Conservation (phyloP, 1,140 invertebrate species). For the Ceratina calcarata region DNA sequence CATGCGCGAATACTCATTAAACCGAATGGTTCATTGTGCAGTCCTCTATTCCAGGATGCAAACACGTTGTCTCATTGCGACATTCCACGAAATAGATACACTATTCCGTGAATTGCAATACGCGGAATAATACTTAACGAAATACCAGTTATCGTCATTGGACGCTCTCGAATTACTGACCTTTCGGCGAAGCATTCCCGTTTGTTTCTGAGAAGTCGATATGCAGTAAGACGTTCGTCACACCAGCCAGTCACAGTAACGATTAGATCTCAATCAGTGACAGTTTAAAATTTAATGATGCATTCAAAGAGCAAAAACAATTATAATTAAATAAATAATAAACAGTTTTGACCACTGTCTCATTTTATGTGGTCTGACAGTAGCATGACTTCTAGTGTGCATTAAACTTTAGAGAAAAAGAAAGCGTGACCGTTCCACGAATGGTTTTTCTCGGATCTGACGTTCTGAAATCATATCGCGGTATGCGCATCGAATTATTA, state of each 20-base stretch:
- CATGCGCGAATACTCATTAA: slow-evolving; percentile 62
- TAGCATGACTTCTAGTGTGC: too few relatives aligned
- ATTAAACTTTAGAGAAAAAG: background rate
- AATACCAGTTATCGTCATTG: too few relatives aligned
- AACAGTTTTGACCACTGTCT: too few relatives aligned
- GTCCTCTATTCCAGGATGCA: slow-evolving; percentile 41
- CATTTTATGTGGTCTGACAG: too few relatives aligned
- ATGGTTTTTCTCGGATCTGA: background rate
- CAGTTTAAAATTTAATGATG: too few relatives aligned
- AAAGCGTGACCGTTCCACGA: background rate
- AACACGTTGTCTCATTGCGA: background rate
- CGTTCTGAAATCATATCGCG: slow-evolving; percentile 1
- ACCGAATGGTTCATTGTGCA: slow-evolving; percentile 52
- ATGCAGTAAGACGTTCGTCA: background rate
- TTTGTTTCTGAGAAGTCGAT: slow-evolving; percentile 34
- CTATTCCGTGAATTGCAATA: background rate
- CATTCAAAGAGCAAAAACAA: too few relatives aligned
- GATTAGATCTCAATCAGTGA: too few relatives aligned
- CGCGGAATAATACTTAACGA: too few relatives aligned
- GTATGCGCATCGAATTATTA: slow-evolving; percentile 19
- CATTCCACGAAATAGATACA: background rate
- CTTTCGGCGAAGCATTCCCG: slow-evolving; percentile 8
- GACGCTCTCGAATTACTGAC: slow-evolving; percentile 7
- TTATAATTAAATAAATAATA: too few relatives aligned
- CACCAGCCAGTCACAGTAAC: too few relatives aligned